Base-by-base conservation (phyloP, 2,113 vertebrate species). In the Carassius auratus region DNA sequence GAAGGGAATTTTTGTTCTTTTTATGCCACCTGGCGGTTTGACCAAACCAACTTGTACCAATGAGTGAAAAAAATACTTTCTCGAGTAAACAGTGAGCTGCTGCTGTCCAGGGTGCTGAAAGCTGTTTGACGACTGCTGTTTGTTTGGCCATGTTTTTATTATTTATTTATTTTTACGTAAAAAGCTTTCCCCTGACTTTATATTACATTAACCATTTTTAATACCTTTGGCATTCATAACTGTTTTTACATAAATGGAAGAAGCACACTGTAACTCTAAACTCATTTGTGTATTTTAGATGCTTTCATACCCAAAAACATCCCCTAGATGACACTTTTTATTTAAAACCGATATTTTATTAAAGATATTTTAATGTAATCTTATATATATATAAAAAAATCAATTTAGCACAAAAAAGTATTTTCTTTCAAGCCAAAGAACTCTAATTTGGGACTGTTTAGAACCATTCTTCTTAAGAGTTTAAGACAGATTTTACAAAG, bases 21-120 rank as follows among this genome's bases (percentile, higher is more conserved):
- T 30, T 17, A 64, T 66, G 78, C 78, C 78, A 81, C 6, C 78
- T 81, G 59, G 59, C 30, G 78, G 61, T 62, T 14, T 33, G 15
- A 50, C 2, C 6, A 50, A 2, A 75, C 3, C 42, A 75, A 50
- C n/a, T 48, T 7, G n/a, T 73, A n/a, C 0, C 45, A 45, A 74
- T 1, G 1, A 71, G 21, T 74, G 2, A 48, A 75, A 38, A 50
- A 13, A 15, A 74, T 14, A 15, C 8, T 26, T 45, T 1, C 33
- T 12, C n/a, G 9, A 8, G 21, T 78, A 78, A 57, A 36, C 5
- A 48, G 21, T 48, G 15, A 55, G 26, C 5, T 42, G 76, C 33
- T 79, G 76, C 33, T 79, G 76, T 79, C 55, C 76, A 79, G 19
- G 33, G 55, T 79, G 21, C 76, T 79, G 55, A 36, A 59, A 26